phyloP scores from a whole-genome alignment of 2,888 invertebrate genomes.

The Latheticus oryzae region DNA sequence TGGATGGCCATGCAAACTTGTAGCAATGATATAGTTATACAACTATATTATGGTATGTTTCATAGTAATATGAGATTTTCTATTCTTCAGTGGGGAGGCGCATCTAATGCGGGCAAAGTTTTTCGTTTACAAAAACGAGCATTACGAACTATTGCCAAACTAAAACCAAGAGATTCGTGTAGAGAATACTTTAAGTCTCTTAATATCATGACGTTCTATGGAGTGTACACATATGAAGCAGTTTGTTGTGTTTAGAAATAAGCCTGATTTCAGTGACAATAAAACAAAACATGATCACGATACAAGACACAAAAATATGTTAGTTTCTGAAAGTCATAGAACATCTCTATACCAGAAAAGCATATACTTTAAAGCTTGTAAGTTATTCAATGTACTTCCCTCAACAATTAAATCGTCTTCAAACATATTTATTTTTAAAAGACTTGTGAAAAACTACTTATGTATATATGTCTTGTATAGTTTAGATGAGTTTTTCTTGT shows the following conservation, averaged over 20 bases:
- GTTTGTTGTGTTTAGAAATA: not conserved
- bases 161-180: not conserved
- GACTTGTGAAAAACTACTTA: constrained; percentile 1
- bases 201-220: not conserved
- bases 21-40: constrained; percentile 1
- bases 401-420: not conserved
- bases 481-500: constrained; percentile 3
- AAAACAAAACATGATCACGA: not conserved
- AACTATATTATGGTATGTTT: constrained; percentile 4
- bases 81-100: constrained; percentile 1
- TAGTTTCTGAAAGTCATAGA: constrained; percentile 1
- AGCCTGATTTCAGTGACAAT: not conserved
- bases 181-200: not conserved
- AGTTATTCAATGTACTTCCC: constrained; percentile 3
- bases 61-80: constrained; percentile 1
- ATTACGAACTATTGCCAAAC: not conserved
- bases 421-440: constrained; percentile 3
- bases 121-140: constrained; percentile 5
- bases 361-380: constrained; percentile 1
- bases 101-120: constrained; percentile 1
- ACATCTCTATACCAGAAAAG: constrained; percentile 1
- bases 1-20: constrained; percentile 6
- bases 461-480: not conserved
- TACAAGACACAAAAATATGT: constrained; percentile 3
- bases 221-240: constrained; percentile 3